These are phyloP conservation scores for Cephus rjabovi DNA, from an alignment of 2,888 invertebrate species.

Conservation along the genomic window DNA sequence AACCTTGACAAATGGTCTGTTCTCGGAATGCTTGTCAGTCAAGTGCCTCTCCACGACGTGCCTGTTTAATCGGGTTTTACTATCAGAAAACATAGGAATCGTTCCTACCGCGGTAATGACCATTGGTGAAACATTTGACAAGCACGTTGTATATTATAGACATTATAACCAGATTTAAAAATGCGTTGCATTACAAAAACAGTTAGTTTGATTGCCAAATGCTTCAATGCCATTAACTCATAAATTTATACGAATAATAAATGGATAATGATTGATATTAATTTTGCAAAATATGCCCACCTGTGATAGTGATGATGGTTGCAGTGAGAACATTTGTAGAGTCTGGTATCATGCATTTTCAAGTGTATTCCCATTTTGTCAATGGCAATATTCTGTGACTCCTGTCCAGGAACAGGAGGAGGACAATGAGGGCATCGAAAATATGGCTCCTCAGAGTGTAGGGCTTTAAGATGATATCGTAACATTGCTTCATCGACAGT, in stretches of 20 bases:
- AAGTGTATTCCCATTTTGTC: slow-evolving; percentile 79
- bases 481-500: slow-evolving; percentile 80
- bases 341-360: slow-evolving; percentile 78
- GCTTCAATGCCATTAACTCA: too few relatives aligned
- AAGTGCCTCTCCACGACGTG: slow-evolving; percentile 77
- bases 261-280: slow-evolving; percentile 14
- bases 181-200: too few relatives aligned
- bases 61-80: slow-evolving; percentile 51
- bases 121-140: slow-evolving; percentile 35
- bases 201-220: too few relatives aligned
- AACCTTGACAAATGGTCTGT: slow-evolving; percentile 67
- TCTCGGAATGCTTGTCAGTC: slow-evolving; percentile 72
- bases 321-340: slow-evolving; percentile 82
- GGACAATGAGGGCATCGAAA: slow-evolving; percentile 82
- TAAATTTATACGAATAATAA: neutral
- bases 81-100: slow-evolving; percentile 43
- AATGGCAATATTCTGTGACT: slow-evolving; percentile 67
- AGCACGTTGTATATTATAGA: neutral
- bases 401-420: slow-evolving; percentile 69
- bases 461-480: slow-evolving; percentile 77
- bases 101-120: slow-evolving; percentile 1
- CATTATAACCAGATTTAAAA: neutral
- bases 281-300: slow-evolving; percentile 42
- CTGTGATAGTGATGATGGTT: slow-evolving; percentile 74
- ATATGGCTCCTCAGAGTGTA: slow-evolving; percentile 73